Evolutionary conservation across 2,113 vertebrate genomes (phyloP).

Genomic region (Toxotes chatareus): DNA sequence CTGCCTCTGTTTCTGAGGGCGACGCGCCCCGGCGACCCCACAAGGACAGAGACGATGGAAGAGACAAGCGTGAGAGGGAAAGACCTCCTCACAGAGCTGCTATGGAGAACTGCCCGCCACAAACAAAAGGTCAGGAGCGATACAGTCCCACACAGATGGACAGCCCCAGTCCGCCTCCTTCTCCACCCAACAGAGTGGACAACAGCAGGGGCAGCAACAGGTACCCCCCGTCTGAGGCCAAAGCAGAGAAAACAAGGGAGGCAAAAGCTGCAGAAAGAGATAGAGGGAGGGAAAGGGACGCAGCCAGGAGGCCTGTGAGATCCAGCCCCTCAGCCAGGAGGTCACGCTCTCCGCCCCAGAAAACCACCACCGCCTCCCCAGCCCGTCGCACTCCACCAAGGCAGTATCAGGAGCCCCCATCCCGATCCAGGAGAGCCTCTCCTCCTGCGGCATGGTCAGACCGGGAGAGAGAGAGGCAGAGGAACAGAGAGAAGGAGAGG

Average conservation of each 20-base stretch:
- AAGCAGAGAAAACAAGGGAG: conserved; percentile 49
- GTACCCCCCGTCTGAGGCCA: conserved; percentile 49
- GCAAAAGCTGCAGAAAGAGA: conserved; percentile 47
- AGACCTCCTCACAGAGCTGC: conserved; percentile 41
- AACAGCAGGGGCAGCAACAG: conserved; percentile 18
- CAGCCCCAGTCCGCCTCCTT: conserved; percentile 66
- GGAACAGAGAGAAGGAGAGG: conserved; percentile 34
- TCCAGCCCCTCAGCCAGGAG: conserved; percentile 46
- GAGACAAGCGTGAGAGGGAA: conserved; percentile 55
- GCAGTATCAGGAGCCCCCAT: conserved; percentile 77
- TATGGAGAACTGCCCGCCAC: not conserved
- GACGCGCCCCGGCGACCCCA: conserved; percentile 21
- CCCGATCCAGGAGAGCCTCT: conserved; percentile 65
- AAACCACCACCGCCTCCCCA: conserved; percentile 35
- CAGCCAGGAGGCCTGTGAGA: conserved; percentile 10
- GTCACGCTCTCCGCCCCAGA: conserved; percentile 55
- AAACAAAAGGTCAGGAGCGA: conserved; percentile 65
- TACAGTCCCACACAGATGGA: conserved; percentile 74
- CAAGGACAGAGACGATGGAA: conserved; percentile 23
- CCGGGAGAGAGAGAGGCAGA: conserved; percentile 51
- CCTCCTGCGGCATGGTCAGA: conserved; percentile 65
- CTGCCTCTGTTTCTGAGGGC: not conserved
- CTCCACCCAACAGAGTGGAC: conserved; percentile 47
- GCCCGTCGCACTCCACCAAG: conserved; percentile 77
- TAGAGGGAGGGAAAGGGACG: conserved; percentile 37